Evolutionary conservation across 1,140 invertebrate genomes (phyloP).

Genomic region (Brachionus calyciflorus): DNA sequence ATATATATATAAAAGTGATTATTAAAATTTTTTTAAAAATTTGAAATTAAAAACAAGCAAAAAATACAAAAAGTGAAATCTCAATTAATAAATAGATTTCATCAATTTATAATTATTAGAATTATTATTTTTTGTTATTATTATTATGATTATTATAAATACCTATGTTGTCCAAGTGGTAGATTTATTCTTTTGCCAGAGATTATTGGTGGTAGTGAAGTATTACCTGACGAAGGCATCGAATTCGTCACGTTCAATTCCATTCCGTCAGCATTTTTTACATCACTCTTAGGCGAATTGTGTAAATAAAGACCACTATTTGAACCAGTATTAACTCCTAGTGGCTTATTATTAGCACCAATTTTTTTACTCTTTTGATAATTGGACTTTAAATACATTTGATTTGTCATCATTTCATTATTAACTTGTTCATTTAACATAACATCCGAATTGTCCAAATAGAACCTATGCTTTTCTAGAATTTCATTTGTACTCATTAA

Average conservation of each 20-base stretch:
- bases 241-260: conserved; percentile 11
- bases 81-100: not conserved
- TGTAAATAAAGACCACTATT: not conserved
- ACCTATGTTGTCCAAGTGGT: conserved; percentile 46
- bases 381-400: not conserved
- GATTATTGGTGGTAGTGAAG: conserved; percentile 28
- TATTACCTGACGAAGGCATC: not conserved
- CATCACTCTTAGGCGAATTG: not conserved
- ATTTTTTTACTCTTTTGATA: not conserved
- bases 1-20: too few species aligned
- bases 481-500: conserved; percentile 15
- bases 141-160: conserved; percentile 1
- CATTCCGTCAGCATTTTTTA: not conserved
- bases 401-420: not conserved
- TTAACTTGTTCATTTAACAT: not conserved
- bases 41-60: not conserved
- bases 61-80: not conserved
- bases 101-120: too few species aligned
- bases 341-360: not conserved
- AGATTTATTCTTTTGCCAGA: conserved; percentile 37
- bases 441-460: conserved; percentile 8
- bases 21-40: too few species aligned
- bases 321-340: not conserved
- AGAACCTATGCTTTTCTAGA: conserved; percentile 7
- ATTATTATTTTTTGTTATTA: not conserved